Base-by-base conservation (phyloP, 2,888 invertebrate species). In the Apotomis turbidana region DNA sequence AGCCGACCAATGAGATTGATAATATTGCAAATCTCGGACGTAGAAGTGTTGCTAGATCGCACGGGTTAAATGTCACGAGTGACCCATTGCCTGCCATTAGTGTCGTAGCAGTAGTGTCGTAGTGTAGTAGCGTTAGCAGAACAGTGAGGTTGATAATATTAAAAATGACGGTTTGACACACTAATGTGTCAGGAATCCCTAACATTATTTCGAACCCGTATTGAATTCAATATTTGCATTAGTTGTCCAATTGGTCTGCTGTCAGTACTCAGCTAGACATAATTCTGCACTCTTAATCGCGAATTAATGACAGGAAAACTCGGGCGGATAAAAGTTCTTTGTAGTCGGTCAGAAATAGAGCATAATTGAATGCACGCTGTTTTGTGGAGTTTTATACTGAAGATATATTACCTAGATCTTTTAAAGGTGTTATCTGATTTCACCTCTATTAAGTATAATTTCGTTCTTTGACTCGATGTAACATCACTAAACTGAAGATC, bases 251-350 rank as follows among this genome's bases (percentile, higher is more conserved):
- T 38, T 54, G 61, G 36, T 59, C 5, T 70, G 64, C 52, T 52
- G 57, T 59, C 63, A n/a, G 51, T 70, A 70, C 70, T 52, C 15
- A 58, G 57, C 55, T 63, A 62, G 54, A 73, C 3, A 41, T 41
- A 41, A 73, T 74, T 79, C 80, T 77, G 79, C 83, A 57, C 66
- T 66, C 66, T 80, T 88, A 90, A 90, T 89, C 86, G 88, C 81
- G 78, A 86, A 88, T 87, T 90, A 88, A 90, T 90, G 90, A 85
- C 86, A 75, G 79, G 76, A 70, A 76, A 76, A 76, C 74, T 77
- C 76, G 73, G 74, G 9, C 41, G 70, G 74, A 78, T 78, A 78
- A 78, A 76, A 78, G 61, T 15, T 52, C 15, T 46, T 27, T 67
- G 59, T 51, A 12, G 52, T 51, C 54, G 8, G 59, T 27, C 38